Conservation (phyloP, 64 coral and sea anemone species). For the Anthopleura sola region DNA sequence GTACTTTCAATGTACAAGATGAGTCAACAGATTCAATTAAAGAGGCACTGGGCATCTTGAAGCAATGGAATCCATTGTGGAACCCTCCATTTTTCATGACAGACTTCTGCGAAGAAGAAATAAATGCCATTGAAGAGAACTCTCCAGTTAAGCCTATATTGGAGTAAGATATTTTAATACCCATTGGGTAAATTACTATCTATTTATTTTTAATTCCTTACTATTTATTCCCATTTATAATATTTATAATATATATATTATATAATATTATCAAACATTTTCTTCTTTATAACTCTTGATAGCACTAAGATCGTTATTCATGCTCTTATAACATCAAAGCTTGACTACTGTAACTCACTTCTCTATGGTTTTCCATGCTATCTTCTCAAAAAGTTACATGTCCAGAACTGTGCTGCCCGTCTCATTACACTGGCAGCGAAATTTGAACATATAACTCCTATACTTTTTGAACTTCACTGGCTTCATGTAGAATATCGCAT, state of each 20-base stretch:
- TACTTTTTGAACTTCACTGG: no score
- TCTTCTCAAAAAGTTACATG: no score
- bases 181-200: neutral
- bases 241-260: no score
- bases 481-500: no score
- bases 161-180: neutral
- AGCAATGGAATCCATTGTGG: conserved; percentile 51
- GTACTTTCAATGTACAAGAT: conserved; percentile 39
- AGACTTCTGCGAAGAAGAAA: conserved; percentile 42
- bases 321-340: no score
- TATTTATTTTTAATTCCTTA: neutral
- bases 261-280: conserved; percentile 19
- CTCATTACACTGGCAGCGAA: no score
- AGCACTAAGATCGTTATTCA: no score
- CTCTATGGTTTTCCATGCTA: no score
- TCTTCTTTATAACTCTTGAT: neutral
- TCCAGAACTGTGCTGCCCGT: no score
- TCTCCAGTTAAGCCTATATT: conserved; percentile 41
- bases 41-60: conserved; percentile 42
- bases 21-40: conserved; percentile 48
- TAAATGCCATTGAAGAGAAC: conserved; percentile 32
- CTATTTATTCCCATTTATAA: conserved; percentile 1
- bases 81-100: conserved; percentile 38
- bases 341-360: no score
- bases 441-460: no score